These are phyloP conservation scores for Orbicella faveolata DNA, from an alignment of 64 coral and sea anemone species.

Conservation along the genomic window DNA sequence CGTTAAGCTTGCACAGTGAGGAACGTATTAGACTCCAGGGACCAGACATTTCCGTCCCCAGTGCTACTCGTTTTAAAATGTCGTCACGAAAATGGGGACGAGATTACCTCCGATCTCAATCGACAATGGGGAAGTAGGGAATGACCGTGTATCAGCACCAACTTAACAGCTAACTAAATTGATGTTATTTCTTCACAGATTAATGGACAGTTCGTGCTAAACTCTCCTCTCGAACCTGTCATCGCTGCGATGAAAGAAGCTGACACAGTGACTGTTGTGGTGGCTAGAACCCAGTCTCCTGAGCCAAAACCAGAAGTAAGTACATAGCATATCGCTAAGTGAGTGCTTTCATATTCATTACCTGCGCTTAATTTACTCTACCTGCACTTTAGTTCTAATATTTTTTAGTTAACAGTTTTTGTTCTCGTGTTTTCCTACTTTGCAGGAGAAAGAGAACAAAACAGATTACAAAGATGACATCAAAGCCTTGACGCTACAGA, in stretches of 20 bases:
- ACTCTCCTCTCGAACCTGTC: conserved; percentile 66
- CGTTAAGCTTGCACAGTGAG: too few species aligned
- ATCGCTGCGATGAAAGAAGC: conserved; percentile 47
- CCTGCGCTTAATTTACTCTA: neutral
- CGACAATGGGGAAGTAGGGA: too few species aligned
- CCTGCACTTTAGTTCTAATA: neutral
- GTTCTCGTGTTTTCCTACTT: neutral
- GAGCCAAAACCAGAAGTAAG: conserved; percentile 16
- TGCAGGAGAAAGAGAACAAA: conserved; percentile 17
- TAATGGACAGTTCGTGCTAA: conserved; percentile 71
- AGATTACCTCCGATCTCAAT: too few species aligned
- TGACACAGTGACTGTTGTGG: conserved; percentile 55
- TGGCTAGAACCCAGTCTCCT: conserved; percentile 53
- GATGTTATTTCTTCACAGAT: conserved; percentile 32
- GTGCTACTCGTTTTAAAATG: too few species aligned
- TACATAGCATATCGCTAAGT: neutral
- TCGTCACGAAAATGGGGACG: too few species aligned
- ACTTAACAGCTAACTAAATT: neutral
- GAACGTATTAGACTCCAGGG: too few species aligned
- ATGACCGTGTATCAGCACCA: too few species aligned
- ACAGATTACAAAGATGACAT: conserved; percentile 50
- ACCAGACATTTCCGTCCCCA: too few species aligned
- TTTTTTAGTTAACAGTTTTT: neutral
- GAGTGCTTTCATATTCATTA: neutral
- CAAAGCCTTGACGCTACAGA: conserved; percentile 56